Conservation (phyloP, 2,888 invertebrate genomes). For the Chalcis sispes region DNA sequence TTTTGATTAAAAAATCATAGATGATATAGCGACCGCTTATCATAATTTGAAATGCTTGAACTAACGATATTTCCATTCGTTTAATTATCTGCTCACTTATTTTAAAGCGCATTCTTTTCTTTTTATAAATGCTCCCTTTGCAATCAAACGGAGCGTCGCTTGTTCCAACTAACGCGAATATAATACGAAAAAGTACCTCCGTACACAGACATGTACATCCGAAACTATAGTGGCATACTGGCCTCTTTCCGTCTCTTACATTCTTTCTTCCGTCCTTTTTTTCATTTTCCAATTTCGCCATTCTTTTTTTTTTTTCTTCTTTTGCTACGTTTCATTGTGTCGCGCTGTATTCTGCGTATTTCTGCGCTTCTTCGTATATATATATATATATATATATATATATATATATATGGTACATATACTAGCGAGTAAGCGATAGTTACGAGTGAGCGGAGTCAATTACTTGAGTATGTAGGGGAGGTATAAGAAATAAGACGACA, state of each 20-base stretch:
- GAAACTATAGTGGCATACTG: constrained; percentile 12
- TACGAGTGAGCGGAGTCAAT: constrained; percentile 52
- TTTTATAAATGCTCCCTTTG: too few species aligned
- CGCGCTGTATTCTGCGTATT: constrained; percentile 33
- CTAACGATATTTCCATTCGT: too few species aligned
- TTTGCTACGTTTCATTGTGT: constrained; percentile 28
- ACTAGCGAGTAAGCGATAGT: constrained; percentile 48
- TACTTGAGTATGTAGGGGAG: constrained; percentile 35
- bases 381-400: too few species aligned
- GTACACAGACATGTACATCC: not conserved
- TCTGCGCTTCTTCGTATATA: too few species aligned
- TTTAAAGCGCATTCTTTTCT: too few species aligned
- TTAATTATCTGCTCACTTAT: too few species aligned
- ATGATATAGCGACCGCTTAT: too few species aligned
- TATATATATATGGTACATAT: too few species aligned
- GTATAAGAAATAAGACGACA: constrained; percentile 53
- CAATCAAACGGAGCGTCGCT: too few species aligned
- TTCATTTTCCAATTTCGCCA: not conserved
- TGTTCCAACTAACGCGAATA: too few species aligned
- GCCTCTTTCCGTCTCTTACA: constrained; percentile 15
- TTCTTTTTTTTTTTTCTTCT: constrained; percentile 1
- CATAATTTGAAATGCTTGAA: too few species aligned
- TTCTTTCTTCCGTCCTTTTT: not conserved
- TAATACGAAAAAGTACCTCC: not conserved
- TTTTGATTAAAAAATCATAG: too few species aligned